phyloP scores from a whole-genome alignment of 2,113 vertebrate species.

The Ochotona curzoniae region DNA sequence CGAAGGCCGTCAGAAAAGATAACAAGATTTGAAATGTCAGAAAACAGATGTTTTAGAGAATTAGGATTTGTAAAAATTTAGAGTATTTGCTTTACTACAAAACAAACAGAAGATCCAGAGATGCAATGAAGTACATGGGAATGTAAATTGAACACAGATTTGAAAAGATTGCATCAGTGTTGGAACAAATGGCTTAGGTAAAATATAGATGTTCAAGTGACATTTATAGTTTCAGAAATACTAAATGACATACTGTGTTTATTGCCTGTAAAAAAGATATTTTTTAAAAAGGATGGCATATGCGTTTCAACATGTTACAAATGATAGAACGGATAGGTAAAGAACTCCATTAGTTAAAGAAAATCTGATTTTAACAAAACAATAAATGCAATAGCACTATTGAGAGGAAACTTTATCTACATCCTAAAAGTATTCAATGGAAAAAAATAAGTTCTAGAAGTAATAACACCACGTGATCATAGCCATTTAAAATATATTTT shows the following conservation, averaged over 20 bases:
- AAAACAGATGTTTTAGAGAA: not conserved
- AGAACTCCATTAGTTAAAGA: not conserved
- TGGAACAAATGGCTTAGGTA: conserved; percentile 27
- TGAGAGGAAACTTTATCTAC: not conserved
- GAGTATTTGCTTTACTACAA: conserved; percentile 7
- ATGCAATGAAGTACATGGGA: not conserved
- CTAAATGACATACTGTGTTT: not conserved
- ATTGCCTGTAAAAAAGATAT: not conserved
- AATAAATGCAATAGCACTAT: not conserved
- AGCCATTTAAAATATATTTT: not conserved
- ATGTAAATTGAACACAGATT: conserved; percentile 17
- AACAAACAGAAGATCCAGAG: not conserved
- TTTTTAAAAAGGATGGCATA: not conserved
- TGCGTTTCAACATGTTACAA: not conserved
- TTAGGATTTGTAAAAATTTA: conserved; percentile 8
- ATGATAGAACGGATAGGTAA: not conserved
- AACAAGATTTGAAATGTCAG: not conserved
- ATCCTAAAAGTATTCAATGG: not conserved
- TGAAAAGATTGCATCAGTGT: not conserved
- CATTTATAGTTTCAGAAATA: conserved; percentile 40
- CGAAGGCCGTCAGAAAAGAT: not conserved
- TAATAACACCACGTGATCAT: not conserved
- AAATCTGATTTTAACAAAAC: not conserved
- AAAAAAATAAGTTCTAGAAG: not conserved
- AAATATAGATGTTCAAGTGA: conserved; percentile 39